These are phyloP conservation scores for Pyrgus malvae DNA, from an alignment of 2,888 invertebrate species.

Conservation along the genomic window DNA sequence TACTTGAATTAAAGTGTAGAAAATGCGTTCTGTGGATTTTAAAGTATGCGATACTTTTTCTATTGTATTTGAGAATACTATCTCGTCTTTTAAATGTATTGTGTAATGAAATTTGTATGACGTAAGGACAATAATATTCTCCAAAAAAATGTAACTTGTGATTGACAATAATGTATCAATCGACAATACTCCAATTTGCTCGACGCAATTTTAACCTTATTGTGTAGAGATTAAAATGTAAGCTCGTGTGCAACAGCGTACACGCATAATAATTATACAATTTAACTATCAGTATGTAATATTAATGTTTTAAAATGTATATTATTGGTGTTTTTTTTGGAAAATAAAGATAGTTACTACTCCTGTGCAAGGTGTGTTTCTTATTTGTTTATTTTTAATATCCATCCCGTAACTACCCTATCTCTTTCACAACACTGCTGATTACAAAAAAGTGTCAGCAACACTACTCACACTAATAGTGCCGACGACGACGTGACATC, in stretches of 20 bases:
- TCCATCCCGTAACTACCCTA: too few species aligned
- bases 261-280: conserved; percentile 52
- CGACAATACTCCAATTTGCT: conserved; percentile 24
- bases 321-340: conserved; percentile 77
- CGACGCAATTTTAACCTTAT: conserved; percentile 26
- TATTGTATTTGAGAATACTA: background rate
- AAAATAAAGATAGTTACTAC: conserved; percentile 77
- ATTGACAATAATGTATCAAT: conserved; percentile 34
- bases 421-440: too few species aligned
- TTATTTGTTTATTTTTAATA: conserved; percentile 45
- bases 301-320: conserved; percentile 72
- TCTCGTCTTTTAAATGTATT: background rate
- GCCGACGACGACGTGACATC: too few species aligned
- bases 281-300: conserved; percentile 52
- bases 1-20: conserved; percentile 2
- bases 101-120: conserved; percentile 10
- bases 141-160: conserved; percentile 32
- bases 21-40: background rate
- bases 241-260: conserved; percentile 43
- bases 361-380: conserved; percentile 70
- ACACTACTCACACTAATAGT: too few species aligned
- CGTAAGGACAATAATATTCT: conserved; percentile 17
- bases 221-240: conserved; percentile 24
- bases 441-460: too few species aligned
- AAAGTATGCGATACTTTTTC: conserved; percentile 8